Evolutionary conservation across 2,797 vertebrate species (phyloP), one percentile per base, ranked within the genome.

Genomic region (Gymnodraco acuticeps): DNA sequence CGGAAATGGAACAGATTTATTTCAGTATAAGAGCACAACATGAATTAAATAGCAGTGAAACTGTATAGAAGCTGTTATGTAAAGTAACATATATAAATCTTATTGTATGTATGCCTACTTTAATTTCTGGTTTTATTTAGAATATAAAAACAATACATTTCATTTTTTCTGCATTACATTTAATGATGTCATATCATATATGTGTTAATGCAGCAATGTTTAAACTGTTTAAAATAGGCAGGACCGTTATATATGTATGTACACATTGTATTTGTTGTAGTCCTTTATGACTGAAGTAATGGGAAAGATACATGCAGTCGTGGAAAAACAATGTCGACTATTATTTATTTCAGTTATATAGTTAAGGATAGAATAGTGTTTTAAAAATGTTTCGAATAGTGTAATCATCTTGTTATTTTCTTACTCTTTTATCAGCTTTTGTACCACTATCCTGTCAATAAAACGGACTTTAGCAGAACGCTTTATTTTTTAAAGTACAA

Each of bases 401-500:
- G 16, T 15, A 9, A 5, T 20, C 1, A 14, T 20, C 5, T 19
- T 10, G 4, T 15, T 6, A 31, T 1, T 12, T 38, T 38, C 3
- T 9, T 38, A 9, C 8, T 38, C 8, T 38, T 38, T 38, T 38
- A 38, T 38, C 33, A 38, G 33, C 33, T 38, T 38, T 38, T 38
- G 33, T 9, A 38, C 33, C 33, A 38, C 33, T 38, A 7, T 38
- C 33, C 33, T 38, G 33, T 38, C 33, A 38, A 6, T 38, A 7
- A 38, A 38, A 38, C 10, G 3, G 3, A 20, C 1, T 10, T 20
- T 0, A 27, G 1, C 3, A 0, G 0, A 4, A 0, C 2, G 17
- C 4, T 73, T 91, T 89, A 84, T 78, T 86, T 60, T 87, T 60
- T 59, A 81, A 79, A 51, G 17, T 1, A 0, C 0, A 0, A 19